A percentile compares a stretch with the other conserved stretches of the same genome.
Evolutionary conservation across 2,797 vertebrate genomes (phyloP).

Genomic region (Lagocephalus sceleratus): DNA sequence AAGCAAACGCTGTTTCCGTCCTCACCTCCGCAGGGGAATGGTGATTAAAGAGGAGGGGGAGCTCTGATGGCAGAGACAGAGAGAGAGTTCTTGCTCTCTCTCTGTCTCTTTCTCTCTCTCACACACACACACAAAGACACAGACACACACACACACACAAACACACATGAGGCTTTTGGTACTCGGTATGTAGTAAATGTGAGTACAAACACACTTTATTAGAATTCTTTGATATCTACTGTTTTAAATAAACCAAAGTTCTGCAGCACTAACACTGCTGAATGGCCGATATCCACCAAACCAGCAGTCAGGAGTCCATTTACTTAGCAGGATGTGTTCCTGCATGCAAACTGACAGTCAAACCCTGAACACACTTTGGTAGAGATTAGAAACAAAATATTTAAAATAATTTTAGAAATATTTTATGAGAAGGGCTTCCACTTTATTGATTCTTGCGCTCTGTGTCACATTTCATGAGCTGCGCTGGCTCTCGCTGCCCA

Average conservation of each 20-base stretch:
- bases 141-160: conserved; percentile 7
- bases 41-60: conserved; percentile 36
- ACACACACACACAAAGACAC: conserved; percentile 17
- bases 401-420: background rate
- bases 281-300: too few species aligned
- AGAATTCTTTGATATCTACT: too few species aligned
- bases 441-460: conserved; percentile 29
- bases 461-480: conserved; percentile 40
- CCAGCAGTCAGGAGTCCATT: too few species aligned
- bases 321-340: conserved; percentile 10
- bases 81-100: too few species aligned
- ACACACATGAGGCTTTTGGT: too few species aligned
- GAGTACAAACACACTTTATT: conserved; percentile 1
- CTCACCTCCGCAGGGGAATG: conserved; percentile 46
- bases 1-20: conserved; percentile 48
- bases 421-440: conserved; percentile 10
- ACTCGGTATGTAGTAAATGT: too few species aligned
- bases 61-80: too few species aligned
- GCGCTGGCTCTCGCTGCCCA: conserved; percentile 23
- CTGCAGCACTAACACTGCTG: too few species aligned
- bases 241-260: too few species aligned
- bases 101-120: background rate
- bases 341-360: conserved; percentile 6
- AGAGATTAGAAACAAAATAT: conserved; percentile 28
- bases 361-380: conserved; percentile 1